phyloP scores from a whole-genome alignment of 1,140 invertebrate genomes.

The Parapsyche elsis region DNA sequence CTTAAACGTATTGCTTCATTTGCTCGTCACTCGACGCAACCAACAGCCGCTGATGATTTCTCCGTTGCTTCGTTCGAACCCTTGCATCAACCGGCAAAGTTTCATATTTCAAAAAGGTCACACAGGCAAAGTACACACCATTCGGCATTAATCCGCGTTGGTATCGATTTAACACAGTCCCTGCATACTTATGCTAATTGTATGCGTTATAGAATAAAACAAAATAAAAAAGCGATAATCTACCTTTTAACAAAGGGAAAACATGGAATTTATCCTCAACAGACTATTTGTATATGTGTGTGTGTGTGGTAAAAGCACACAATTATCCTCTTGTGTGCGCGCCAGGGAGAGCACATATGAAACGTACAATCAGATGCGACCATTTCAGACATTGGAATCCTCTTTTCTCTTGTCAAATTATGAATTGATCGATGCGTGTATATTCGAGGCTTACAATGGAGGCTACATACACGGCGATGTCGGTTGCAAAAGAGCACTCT shows the following conservation, averaged over 20 bases:
- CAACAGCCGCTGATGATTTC: conserved; percentile 25
- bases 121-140: background rate
- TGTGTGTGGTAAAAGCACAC: background rate
- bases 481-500: conserved; percentile 18
- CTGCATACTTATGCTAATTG: background rate
- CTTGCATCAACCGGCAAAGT: background rate
- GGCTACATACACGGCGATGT: conserved; percentile 4
- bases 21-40: conserved; percentile 37
- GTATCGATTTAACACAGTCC: background rate
- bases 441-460: conserved; percentile 40
- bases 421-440: background rate
- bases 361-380: background rate
- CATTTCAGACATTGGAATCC: background rate
- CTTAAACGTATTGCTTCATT: conserved; percentile 50
- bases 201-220: too few species aligned
- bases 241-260: background rate
- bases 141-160: background rate
- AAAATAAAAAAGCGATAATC: background rate
- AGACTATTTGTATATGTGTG: background rate
- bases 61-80: background rate
- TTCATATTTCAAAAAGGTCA: background rate
- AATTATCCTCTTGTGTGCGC: background rate
- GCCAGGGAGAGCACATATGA: background rate
- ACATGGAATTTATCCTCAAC: conserved; percentile 15
- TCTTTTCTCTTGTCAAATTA: background rate